phyloP scores from a whole-genome alignment of 2,113 vertebrate species.

The Zootoca vivipara region DNA sequence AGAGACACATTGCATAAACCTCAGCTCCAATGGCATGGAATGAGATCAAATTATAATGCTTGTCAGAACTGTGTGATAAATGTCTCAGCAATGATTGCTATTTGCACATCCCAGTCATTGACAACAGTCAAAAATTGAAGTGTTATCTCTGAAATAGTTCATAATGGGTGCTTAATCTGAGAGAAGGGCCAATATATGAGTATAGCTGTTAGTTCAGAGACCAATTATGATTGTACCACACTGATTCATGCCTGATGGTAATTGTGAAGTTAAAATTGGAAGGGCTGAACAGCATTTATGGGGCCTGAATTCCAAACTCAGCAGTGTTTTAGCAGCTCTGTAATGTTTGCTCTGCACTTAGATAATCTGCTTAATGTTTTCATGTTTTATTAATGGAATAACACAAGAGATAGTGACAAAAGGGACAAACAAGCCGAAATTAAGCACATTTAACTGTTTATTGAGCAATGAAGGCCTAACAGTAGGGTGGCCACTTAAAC shows the following conservation, averaged over 20 bases:
- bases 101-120: slow-evolving; percentile 19
- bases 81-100: slow-evolving; percentile 43
- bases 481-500: background rate
- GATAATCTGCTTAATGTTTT: background rate
- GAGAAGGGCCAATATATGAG: background rate
- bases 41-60: slow-evolving; percentile 55
- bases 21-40: slow-evolving; percentile 58
- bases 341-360: background rate
- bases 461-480: background rate
- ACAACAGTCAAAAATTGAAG: slow-evolving; percentile 5
- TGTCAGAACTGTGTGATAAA: slow-evolving; percentile 56
- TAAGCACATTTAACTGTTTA: background rate
- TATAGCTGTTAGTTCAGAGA: background rate
- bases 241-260: background rate
- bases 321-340: background rate
- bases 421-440: background rate
- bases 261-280: background rate
- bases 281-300: background rate
- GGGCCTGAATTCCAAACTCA: background rate
- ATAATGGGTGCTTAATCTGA: slow-evolving; percentile 2
- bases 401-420: background rate
- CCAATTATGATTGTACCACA: background rate
- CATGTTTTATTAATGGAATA: background rate
- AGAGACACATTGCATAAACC: slow-evolving; percentile 68
- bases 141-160: background rate